Base-by-base conservation (phyloP, 2,113 vertebrate genomes). In the Bothrops jararaca region DNA sequence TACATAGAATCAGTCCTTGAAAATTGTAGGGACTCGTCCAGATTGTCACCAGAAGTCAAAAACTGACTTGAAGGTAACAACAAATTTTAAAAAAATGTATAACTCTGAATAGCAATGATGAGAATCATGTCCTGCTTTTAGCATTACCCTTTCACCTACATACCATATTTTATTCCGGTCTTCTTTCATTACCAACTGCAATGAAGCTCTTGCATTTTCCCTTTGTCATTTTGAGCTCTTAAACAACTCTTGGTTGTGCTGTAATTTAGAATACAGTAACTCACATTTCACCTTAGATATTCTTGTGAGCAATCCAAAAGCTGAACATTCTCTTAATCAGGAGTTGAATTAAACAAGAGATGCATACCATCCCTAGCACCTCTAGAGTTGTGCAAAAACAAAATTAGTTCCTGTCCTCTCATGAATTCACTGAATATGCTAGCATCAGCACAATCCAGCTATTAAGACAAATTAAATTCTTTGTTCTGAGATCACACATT, bases 111-210 rank as follows among this genome's bases (percentile, higher is more conserved):
- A 85, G 29, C 69, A 85, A 45, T 50, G 15, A 89, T 45, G n/a
- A 12, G 74, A 93, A 42, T 85, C 42, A 45, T 11, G 22, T 23
- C 53, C n/a, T 52, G 85, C 45, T 45, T 64, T 86, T 92, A 92
- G 89, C 45, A 11, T 20, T 95, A 90, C 96, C 96, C 96, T 97
- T 97, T 97, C 89, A 74, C 96, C 96, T 52, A 96, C 93, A 95
- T 96, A 93, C 64, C 60, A 20, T 48, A 89, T 56, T 58, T 58
- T 24, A 58, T 50, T 39, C 29, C 39, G 18, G 80, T 91, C 58
- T 88, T 54, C n/a, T 39, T 56, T 58, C 53, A 54, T 58, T 69
- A 89, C n/a, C 13, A 89, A 26, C n/a, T 54, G n/a, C 13, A 45
- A n/a, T 48, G 60, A 91, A 24, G 60, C 60, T n/a, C 29, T 91